Conservation (phyloP, 2,797 vertebrate genomes). For the Vultur gryphus region DNA sequence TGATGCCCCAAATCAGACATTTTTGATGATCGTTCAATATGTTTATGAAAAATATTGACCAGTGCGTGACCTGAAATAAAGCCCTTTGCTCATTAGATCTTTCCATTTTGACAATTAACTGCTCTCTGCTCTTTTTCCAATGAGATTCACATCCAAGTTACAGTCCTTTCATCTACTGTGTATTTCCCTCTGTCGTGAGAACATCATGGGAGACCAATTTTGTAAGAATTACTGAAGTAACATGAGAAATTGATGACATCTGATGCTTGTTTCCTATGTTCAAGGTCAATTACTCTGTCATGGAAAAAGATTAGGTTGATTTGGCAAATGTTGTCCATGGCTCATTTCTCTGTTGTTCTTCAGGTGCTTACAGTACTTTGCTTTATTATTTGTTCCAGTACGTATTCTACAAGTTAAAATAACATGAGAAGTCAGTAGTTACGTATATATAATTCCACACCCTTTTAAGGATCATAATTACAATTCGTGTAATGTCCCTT, state of each 20-base stretch:
- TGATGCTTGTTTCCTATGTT: not conserved
- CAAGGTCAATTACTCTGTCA: not conserved
- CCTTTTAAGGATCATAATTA: not conserved
- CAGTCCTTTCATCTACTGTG: not conserved
- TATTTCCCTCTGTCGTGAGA: not conserved
- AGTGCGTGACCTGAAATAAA: not conserved
- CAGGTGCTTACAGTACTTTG: not conserved
- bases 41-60: not conserved
- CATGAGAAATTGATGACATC: not conserved
- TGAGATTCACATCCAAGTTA: not conserved
- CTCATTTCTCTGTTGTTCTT: not conserved
- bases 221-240: not conserved
- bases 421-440: not conserved
- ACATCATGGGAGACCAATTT: not conserved
- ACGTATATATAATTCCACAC: not conserved
- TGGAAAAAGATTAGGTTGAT: not conserved
- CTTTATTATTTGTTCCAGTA: not conserved
- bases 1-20: accelerated
- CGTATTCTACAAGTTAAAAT: not conserved
- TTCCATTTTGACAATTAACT: not conserved
- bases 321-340: not conserved
- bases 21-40: not conserved
- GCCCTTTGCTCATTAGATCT: not conserved
- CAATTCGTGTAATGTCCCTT: not conserved
- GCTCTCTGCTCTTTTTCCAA: not conserved